Evolutionary conservation across 2,888 invertebrate species (phyloP), one percentile per base, ranked within the genome.

Genomic region (Calliphora vomitoria): DNA sequence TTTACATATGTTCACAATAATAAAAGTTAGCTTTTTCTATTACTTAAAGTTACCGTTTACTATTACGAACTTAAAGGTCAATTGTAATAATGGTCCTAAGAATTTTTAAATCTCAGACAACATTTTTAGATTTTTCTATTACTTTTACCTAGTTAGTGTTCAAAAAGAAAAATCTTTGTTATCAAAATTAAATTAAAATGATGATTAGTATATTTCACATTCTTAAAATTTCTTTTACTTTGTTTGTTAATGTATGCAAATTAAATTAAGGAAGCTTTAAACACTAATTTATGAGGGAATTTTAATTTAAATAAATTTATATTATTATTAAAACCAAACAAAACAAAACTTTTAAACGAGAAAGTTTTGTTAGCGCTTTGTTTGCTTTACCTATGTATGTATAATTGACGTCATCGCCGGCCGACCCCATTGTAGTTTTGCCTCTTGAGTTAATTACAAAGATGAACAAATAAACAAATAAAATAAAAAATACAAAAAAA

Each of bases 361-460:
- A 81, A 81, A 74, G 64, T 74, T 80, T 44, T 50, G 15, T 20
- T 50, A 35, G 58, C 15, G 35, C n/a, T 35, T 58, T 47, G 53
- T 81, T 64, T 41, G 31, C 18, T 41, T 18, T 58, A 50, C n/a
- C n/a, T 66, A 25, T 8, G 6, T 31, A 25, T 20, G 13, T 13
- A 50, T 1, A 71, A 71, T 55, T 83, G 83, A 83, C 83, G 71
- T 83, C 83, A 83, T 83, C 83, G 78, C 78, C 53, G 5, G 71
- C 18, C 83, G 71, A 62, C 60, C 53, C 35, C 53, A 76, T 71
- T 83, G 68, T 31, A 69, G 38, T 62, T 66, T 53, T 68, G 50
- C 38, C 18, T 53, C 31, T 66, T 44, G 31, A 84, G 55, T 50
- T 79, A 62, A 53, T 79, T 58, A 41, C 35, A 15, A 60, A 80